phyloP scores from a whole-genome alignment of 2,888 invertebrate species.

The Apamea sordens region DNA sequence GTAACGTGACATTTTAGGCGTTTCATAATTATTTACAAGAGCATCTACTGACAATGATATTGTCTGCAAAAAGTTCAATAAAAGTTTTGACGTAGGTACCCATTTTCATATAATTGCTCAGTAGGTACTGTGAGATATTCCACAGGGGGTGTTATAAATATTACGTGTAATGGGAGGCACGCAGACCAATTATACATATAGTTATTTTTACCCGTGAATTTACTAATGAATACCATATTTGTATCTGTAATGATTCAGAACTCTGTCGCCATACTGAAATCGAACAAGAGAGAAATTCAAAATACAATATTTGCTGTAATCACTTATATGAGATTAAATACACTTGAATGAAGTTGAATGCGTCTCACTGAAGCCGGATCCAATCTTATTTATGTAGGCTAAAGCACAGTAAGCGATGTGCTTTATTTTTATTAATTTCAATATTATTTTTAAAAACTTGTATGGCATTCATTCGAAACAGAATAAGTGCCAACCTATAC shows the following conservation, averaged over 20 bases:
- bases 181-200: background rate
- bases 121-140: too few relatives aligned
- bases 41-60: background rate
- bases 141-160: background rate
- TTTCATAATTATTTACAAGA: conserved; percentile 9
- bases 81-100: conserved; percentile 9
- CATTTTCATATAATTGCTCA: background rate
- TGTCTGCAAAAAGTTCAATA: conserved; percentile 1
- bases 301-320: conserved; percentile 24
- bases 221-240: conserved; percentile 1
- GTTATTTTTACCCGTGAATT: background rate
- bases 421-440: conserved; percentile 12
- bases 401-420: conserved; percentile 25
- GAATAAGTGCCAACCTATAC: background rate
- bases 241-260: conserved; percentile 3
- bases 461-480: background rate
- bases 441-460: background rate
- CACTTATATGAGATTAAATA: conserved; percentile 15
- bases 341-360: conserved; percentile 20
- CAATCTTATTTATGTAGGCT: conserved; percentile 6
- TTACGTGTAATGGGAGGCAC: conserved; percentile 11
- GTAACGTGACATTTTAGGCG: background rate
- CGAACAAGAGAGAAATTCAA: background rate
- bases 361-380: conserved; percentile 26
- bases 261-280: conserved; percentile 7